These are phyloP conservation scores for Eonycteris spelaea DNA, from an alignment of 2,113 vertebrate species.

Conservation along the genomic window DNA sequence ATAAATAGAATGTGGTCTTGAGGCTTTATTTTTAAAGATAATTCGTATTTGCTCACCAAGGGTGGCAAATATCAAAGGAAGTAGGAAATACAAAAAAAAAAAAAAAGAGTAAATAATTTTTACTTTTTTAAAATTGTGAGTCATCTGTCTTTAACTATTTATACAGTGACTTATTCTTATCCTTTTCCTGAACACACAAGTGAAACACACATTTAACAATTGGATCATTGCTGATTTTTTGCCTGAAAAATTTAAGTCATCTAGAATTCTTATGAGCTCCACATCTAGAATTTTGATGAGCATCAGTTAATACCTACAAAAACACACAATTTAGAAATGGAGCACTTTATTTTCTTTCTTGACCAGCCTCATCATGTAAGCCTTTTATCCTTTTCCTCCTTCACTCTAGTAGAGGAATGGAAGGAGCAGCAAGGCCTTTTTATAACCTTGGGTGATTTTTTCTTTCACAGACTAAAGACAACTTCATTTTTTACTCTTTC, in stretches of 20 bases:
- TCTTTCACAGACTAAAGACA: background rate
- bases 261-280: background rate
- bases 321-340: background rate
- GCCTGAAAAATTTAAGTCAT: background rate
- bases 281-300: background rate
- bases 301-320: background rate
- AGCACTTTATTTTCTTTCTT: background rate
- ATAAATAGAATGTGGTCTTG: constrained; percentile 89
- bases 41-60: constrained; percentile 85
- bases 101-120: background rate
- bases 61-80: constrained; percentile 86
- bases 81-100: constrained; percentile 74
- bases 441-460: background rate
- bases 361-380: background rate
- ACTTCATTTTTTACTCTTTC: background rate
- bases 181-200: background rate
- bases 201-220: background rate
- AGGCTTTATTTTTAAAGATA: constrained; percentile 92
- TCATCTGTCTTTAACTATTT: constrained; percentile 21
- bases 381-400: background rate
- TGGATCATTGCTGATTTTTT: background rate
- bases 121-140: constrained; percentile 40
- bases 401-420: background rate
- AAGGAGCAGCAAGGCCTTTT: background rate
- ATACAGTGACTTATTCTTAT: background rate